Percentiles rank a stretch among this genome's conserved stretches.
Evolutionary conservation across 2,797 vertebrate genomes (phyloP).

Genomic region (Emys orbicularis): DNA sequence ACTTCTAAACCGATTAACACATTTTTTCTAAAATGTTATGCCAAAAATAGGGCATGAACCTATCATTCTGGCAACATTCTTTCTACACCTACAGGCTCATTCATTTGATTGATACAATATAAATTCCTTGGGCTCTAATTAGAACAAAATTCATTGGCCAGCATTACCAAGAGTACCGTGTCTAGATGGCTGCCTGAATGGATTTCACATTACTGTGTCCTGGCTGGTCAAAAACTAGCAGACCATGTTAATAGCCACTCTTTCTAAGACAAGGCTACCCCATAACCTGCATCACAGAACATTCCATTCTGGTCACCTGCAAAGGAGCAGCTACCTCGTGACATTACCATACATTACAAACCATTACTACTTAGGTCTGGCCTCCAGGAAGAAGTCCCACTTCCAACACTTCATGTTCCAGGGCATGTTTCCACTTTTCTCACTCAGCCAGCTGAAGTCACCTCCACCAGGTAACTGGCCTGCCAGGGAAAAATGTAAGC

Average conservation of each 20-base stretch:
- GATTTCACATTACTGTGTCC: neutral
- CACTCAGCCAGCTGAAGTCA: neutral
- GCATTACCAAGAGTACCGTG: rapidly evolving
- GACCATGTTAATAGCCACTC: neutral
- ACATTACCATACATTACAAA: neutral
- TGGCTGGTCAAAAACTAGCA: neutral
- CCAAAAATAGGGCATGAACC: neutral
- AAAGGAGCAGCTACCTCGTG: neutral
- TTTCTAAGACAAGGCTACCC: neutral
- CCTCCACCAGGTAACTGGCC: neutral
- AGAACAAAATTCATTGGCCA: neutral
- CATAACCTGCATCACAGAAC: neutral
- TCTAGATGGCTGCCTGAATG: neutral
- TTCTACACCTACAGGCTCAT: neutral
- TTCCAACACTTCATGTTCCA: neutral
- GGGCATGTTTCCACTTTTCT: neutral
- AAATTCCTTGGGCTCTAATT: rapidly evolving
- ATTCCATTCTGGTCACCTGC: neutral
- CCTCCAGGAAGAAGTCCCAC: neutral
- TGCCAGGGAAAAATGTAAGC: neutral
- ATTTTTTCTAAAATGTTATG: neutral
- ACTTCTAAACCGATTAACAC: no score
- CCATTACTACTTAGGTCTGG: neutral
- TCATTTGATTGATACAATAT: neutral
- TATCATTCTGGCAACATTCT: neutral